Conservation (phyloP, 2,888 invertebrate species). For the Pristionchus arcanus region DNA sequence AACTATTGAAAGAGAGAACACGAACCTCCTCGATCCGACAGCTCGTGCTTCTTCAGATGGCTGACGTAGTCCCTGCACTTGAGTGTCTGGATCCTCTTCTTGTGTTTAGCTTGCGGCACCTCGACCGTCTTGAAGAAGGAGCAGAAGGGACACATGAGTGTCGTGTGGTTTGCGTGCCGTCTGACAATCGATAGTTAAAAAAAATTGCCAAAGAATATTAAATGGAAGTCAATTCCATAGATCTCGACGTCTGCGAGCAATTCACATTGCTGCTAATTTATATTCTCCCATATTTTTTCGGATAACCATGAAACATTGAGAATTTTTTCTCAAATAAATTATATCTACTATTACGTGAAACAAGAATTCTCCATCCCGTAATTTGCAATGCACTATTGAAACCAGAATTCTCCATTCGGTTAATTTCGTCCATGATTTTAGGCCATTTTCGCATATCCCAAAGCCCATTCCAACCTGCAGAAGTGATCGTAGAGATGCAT, state of each 20-base stretch:
- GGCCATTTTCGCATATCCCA: no score
- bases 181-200: slow-evolving; percentile 3
- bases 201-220: neutral
- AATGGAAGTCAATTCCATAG: neutral
- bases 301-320: no score
- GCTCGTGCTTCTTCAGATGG: slow-evolving; percentile 41
- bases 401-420: no score
- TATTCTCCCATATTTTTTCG: no score
- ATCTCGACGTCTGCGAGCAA: neutral
- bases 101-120: neutral
- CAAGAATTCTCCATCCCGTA: no score
- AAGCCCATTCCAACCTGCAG: neutral
- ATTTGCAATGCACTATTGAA: no score
- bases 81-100: neutral
- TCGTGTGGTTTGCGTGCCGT: neutral
- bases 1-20: no score
- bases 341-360: no score
- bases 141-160: slow-evolving; percentile 55
- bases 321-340: no score
- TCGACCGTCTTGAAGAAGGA: neutral
- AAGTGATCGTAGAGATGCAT: slow-evolving; percentile 50
- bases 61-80: slow-evolving; percentile 13
- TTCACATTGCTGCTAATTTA: no score
- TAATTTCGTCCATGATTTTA: no score
- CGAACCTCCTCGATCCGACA: neutral